Base-by-base conservation (phyloP, 1,140 invertebrate species). In the Leptinotarsa lineolata region DNA sequence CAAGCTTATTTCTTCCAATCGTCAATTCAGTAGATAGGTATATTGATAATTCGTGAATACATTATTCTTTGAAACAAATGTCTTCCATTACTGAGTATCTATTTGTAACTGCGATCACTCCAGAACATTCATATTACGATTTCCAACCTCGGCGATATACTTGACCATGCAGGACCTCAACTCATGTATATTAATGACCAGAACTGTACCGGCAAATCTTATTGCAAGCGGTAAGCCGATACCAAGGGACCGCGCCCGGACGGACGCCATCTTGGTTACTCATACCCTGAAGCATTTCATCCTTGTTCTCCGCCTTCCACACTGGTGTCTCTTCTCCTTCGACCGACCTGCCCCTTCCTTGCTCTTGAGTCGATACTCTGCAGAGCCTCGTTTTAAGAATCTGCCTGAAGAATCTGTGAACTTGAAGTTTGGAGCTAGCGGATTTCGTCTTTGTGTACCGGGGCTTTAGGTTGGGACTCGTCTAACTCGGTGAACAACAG, bases 161-260 rank as follows among this genome's bases (percentile, higher is more conserved):
- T 63, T 63, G 22, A 15, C 60, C 22, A 63, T 24, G 22, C 60
- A 63, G 48, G 48, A 48, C 48, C 48, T 72, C 72, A 77, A 76
- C 81, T 83, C 81, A 83, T 83, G 83, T 83, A 81, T 82, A 83
- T 84, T 84, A 83, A 82, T 72, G 81, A 79, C 81, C 80, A 79
- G 79, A 78, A 81, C 75, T 80, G 73, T 81, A 78, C 78, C 68
- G 80, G 79, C 82, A 82, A 84, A 83, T 84, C 83, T 84, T 84
- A 84, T 84, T 84, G 80, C 83, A 76, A 79, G 79, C 78, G 76
- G 78, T 81, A 83, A 81, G 81, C 82, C 77, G 81, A 83, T 82
- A 82, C 78, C 80, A 78, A 83, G 81, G 80, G 81, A 82, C 80
- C 80, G 79, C 81, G 77, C 81, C 81, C 78, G 63, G 68, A 69